Conservation (phyloP, 2,888 invertebrate genomes). For the Cosmopolites sordidus region DNA sequence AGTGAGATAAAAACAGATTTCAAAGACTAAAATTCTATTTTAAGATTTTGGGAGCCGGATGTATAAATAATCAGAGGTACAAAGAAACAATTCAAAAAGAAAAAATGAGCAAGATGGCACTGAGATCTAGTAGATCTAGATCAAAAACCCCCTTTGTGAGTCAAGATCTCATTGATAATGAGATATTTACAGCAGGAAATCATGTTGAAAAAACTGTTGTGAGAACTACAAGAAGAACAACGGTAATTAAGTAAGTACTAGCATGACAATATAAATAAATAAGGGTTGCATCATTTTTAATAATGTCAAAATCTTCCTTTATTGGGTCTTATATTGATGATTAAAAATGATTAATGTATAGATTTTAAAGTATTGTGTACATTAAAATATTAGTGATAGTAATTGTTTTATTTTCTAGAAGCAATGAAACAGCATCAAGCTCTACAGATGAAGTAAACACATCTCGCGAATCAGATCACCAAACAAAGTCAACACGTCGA, state of each 20-base stretch:
- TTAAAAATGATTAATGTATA: too few species aligned
- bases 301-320: constrained; percentile 1
- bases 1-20: too few species aligned
- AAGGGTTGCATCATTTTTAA: neutral
- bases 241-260: constrained; percentile 52
- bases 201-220: constrained; percentile 35
- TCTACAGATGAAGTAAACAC: constrained; percentile 40
- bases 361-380: neutral
- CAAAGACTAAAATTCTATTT: constrained; percentile 12
- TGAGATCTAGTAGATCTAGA: constrained; percentile 62
- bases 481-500: constrained; percentile 7
- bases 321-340: neutral
- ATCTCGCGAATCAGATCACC: constrained; percentile 34
- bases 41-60: constrained; percentile 3
- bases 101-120: constrained; percentile 45
- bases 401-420: constrained; percentile 31
- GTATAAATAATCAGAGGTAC: neutral
- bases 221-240: constrained; percentile 46
- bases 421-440: constrained; percentile 37
- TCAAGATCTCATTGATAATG: constrained; percentile 57
- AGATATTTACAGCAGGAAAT: constrained; percentile 48
- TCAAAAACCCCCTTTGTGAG: constrained; percentile 65
- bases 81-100: neutral
- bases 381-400: too few species aligned
- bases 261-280: constrained; percentile 12